Evolutionary conservation across 2,888 invertebrate genomes (phyloP).

Genomic region (Eutolmus rufibarbis): DNA sequence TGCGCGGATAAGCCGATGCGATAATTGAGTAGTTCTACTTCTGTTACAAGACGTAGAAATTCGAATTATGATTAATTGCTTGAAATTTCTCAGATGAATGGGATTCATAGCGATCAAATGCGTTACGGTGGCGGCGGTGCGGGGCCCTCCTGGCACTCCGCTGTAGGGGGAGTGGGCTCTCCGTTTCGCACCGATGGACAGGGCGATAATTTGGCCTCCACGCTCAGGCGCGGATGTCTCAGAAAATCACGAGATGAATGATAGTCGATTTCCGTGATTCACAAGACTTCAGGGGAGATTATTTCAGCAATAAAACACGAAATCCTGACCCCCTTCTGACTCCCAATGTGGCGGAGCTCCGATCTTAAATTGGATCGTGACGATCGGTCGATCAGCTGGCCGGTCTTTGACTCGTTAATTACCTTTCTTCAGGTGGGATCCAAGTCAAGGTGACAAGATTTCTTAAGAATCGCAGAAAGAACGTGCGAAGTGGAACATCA

Average conservation of each 20-base stretch:
- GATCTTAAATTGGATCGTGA: not conserved
- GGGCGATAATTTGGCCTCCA: not conserved
- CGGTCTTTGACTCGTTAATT: not conserved
- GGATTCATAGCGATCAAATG: not conserved
- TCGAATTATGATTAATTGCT: conserved; percentile 15
- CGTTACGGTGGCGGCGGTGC: not conserved
- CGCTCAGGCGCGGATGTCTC: not conserved
- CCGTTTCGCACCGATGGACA: not conserved
- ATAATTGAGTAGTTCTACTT: conserved; percentile 12
- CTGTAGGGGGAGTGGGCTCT: not conserved
- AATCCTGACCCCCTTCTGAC: not conserved
- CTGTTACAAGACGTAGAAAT: conserved; percentile 5
- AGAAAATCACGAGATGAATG: not conserved
- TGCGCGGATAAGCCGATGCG: not conserved
- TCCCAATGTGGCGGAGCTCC: not conserved
- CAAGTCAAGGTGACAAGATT: not conserved
- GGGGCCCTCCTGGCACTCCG: not conserved
- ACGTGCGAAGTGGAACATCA: not conserved
- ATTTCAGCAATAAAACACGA: not conserved
- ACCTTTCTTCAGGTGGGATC: not conserved
- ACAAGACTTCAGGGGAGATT: not conserved
- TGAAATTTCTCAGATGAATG: conserved; percentile 1
- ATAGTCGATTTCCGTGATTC: not conserved
- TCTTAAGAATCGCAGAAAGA: not conserved
- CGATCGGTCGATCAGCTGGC: not conserved